Evolutionary conservation across 2,888 invertebrate genomes (phyloP).

Genomic region (Parnassius smintheus): DNA sequence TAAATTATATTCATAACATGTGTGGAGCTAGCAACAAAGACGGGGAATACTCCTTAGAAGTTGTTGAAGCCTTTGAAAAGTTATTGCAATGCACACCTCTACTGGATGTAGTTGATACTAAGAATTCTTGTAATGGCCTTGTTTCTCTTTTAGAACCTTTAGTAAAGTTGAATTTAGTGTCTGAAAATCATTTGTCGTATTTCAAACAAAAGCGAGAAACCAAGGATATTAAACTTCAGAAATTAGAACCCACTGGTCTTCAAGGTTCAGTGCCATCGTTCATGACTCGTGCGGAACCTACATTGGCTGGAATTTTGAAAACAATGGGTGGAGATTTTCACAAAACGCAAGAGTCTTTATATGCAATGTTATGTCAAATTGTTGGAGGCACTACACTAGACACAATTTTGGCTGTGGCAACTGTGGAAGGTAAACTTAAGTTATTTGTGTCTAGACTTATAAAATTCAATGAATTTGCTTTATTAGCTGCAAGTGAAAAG

Average conservation of each 20-base stretch:
- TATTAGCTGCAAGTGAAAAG: conserved; percentile 85
- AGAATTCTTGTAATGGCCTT: conserved; percentile 93
- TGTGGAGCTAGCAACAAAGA: conserved; percentile 80
- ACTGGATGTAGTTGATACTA: conserved; percentile 93
- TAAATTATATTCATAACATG: conserved; percentile 84
- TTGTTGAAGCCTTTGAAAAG: conserved; percentile 91
- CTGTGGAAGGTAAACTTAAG: conserved; percentile 94
- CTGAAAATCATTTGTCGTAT: conserved; percentile 88
- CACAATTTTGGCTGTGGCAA: conserved; percentile 94
- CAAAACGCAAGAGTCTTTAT: conserved; percentile 92
- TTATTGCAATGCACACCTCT: conserved; percentile 92
- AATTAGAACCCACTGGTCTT: conserved; percentile 85
- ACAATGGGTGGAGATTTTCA: conserved; percentile 94
- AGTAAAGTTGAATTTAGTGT: conserved; percentile 88
- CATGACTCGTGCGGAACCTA: conserved; percentile 93
- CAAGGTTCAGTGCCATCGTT: conserved; percentile 89
- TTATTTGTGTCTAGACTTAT: conserved; percentile 93
- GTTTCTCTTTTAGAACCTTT: conserved; percentile 92
- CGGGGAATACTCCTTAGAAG: conserved; percentile 86
- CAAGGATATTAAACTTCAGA: conserved; percentile 82
- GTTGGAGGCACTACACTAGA: conserved; percentile 95
- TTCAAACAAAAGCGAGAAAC: conserved; percentile 83
- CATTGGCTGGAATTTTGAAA: conserved; percentile 93
- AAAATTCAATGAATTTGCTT: conserved; percentile 95
- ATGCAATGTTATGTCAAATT: conserved; percentile 93